These are phyloP conservation scores for Pecten maximus DNA, from an alignment of 2,888 invertebrate species.

Conservation along the genomic window DNA sequence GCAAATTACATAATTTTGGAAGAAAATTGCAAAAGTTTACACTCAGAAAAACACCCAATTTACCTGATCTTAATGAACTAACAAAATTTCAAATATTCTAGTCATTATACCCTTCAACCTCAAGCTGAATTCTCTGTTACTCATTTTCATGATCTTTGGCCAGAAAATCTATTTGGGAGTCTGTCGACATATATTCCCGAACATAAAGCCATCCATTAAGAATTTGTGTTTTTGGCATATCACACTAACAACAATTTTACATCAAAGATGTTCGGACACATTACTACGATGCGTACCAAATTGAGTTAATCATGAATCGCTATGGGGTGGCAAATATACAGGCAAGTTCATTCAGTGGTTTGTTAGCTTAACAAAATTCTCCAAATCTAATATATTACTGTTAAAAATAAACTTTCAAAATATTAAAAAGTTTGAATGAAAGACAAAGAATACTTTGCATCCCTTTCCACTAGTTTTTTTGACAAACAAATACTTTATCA, in stretches of 20 bases:
- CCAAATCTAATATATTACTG: background rate
- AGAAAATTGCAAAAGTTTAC: too few relatives aligned
- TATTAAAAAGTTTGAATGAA: background rate
- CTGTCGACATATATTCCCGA: background rate
- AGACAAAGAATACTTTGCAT: background rate
- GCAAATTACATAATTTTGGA: too few relatives aligned
- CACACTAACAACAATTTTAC: background rate
- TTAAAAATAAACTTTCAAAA: background rate
- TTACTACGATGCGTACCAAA: background rate
- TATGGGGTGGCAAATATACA: background rate
- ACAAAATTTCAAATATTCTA: too few relatives aligned
- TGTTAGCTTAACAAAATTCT: background rate
- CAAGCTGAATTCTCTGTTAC: too few relatives aligned
- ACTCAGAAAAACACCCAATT: too few relatives aligned
- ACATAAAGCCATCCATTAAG: background rate
- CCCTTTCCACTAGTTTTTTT: background rate
- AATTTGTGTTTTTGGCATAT: slow-evolving; percentile 18
- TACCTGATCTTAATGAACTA: too few relatives aligned
- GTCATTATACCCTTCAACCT: too few relatives aligned
- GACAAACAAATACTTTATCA: background rate
- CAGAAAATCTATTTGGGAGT: background rate
- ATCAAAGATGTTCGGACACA: slow-evolving; percentile 3
- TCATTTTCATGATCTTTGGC: background rate
- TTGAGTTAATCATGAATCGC: slow-evolving; percentile 5
- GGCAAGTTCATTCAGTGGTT: background rate